phyloP scores from a whole-genome alignment of 2,113 vertebrate genomes.

The Stigmatopora argus region DNA sequence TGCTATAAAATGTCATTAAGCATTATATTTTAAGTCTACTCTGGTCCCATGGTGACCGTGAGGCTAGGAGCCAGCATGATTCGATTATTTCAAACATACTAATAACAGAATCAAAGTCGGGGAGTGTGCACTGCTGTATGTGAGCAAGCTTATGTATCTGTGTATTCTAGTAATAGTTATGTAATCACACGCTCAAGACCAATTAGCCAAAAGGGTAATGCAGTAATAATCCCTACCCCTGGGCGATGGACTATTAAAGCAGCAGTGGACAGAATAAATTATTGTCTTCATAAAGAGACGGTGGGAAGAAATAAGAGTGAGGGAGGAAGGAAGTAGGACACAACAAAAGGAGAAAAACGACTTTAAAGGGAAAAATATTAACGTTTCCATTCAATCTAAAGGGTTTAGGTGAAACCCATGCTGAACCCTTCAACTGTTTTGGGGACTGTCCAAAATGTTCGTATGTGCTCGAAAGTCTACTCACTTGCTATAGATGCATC shows the following conservation, averaged over 20 bases:
- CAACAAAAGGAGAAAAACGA: background rate
- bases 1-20: constrained; percentile 39
- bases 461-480: too few relatives aligned
- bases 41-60: constrained; percentile 45
- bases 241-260: constrained; percentile 65
- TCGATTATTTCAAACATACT: constrained; percentile 40
- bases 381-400: too few relatives aligned
- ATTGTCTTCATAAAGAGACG: constrained; percentile 31
- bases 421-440: too few relatives aligned
- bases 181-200: constrained; percentile 60
- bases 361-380: too few relatives aligned
- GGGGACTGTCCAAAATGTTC: too few relatives aligned
- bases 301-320: constrained; percentile 4
- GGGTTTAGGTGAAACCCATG: too few relatives aligned
- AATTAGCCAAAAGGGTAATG: constrained; percentile 69
- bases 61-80: constrained; percentile 31
- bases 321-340: background rate
- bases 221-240: constrained; percentile 62
- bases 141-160: constrained; percentile 39
- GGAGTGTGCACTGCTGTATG: constrained; percentile 17
- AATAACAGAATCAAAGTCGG: constrained; percentile 49
- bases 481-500: too few relatives aligned
- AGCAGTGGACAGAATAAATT: constrained; percentile 60
- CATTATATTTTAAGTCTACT: constrained; percentile 51
- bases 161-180: constrained; percentile 60